Conservation (phyloP, 2,113 vertebrate species). For the Shinisaurus crocodilurus region DNA sequence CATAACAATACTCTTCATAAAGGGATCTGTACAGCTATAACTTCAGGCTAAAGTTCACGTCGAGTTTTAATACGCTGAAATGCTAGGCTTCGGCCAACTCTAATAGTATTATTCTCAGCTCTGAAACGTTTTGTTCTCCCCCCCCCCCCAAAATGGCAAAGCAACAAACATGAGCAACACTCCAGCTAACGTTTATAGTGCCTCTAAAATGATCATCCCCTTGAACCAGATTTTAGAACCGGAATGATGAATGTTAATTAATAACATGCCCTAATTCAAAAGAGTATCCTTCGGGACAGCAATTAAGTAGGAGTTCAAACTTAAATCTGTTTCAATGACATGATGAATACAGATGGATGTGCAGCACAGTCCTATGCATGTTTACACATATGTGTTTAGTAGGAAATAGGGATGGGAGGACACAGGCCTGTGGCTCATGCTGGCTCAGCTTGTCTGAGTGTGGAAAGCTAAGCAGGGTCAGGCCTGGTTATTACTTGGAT, state of each 20-base stretch:
- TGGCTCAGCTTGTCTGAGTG: too few relatives aligned
- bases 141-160: neutral
- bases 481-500: too few relatives aligned
- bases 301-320: constrained; percentile 20
- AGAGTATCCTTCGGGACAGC: neutral
- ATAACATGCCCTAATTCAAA: constrained; percentile 29
- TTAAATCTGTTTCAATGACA: constrained; percentile 10
- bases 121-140: neutral
- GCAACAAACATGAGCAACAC: neutral
- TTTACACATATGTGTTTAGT: neutral
- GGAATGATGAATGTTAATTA: constrained; percentile 30
- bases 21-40: neutral
- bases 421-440: too few relatives aligned
- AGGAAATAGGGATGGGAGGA: too few relatives aligned
- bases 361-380: neutral
- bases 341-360: neutral
- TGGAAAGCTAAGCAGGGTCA: too few relatives aligned
- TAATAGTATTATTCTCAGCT: constrained; percentile 11
- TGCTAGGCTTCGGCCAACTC: neutral
- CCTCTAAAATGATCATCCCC: neutral
- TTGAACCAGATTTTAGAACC: constrained; percentile 8
- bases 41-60: neutral
- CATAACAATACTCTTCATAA: neutral
- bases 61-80: neutral
- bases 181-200: neutral